Conservation (phyloP, 1,140 invertebrate genomes). For the Diabrotica undecimpunctata region DNA sequence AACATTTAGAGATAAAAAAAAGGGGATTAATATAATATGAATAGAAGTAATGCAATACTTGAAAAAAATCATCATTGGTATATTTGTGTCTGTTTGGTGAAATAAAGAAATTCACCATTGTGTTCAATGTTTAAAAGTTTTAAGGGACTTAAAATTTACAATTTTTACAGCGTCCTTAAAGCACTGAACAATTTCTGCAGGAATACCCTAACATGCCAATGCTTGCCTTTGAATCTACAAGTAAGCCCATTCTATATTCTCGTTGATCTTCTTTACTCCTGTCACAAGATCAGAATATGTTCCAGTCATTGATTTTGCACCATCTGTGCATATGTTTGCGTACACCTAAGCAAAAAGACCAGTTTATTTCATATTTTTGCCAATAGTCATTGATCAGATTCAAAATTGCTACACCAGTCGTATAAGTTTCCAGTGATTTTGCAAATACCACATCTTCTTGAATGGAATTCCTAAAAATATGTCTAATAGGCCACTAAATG, state of each 20-base stretch:
- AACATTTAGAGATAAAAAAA: too few relatives aligned
- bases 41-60: too few relatives aligned
- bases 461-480: not conserved
- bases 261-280: not conserved
- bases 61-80: too few relatives aligned
- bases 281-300: not conserved
- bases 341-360: not conserved
- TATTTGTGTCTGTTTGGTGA: too few relatives aligned
- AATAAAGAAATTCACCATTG: too few relatives aligned
- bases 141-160: too few relatives aligned
- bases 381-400: not conserved
- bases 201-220: too few relatives aligned
- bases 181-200: too few relatives aligned
- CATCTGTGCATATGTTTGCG: not conserved
- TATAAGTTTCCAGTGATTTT: not conserved
- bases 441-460: not conserved
- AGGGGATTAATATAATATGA: too few relatives aligned
- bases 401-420: not conserved
- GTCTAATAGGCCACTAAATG: not conserved
- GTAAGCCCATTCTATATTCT: not conserved
- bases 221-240: not conserved
- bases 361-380: not conserved
- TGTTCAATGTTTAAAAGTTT: too few relatives aligned
- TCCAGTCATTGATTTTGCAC: slow-evolving; percentile 1
- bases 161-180: too few relatives aligned